Percentiles rank a stretch among this genome's conserved stretches.
Evolutionary conservation across 2,888 invertebrate species (phyloP).

Genomic region (Pardosa pseudoannulata): DNA sequence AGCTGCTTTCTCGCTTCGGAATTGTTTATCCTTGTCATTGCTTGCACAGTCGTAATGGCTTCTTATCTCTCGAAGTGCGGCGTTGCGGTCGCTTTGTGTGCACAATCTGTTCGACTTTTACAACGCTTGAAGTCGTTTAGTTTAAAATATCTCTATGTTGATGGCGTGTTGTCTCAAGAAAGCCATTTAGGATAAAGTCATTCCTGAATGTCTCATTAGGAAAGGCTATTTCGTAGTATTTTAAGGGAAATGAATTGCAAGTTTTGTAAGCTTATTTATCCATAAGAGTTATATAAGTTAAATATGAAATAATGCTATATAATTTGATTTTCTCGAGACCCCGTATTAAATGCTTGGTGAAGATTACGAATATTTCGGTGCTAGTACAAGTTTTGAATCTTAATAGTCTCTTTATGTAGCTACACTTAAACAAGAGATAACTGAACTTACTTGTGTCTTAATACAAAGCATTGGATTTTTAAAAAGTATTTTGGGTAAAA

Average conservation of each 20-base stretch:
- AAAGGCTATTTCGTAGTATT: background rate
- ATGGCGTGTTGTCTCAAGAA: conserved; percentile 10
- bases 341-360: too few relatives aligned
- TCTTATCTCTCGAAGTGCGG: conserved; percentile 13
- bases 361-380: too few relatives aligned
- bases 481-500: too few relatives aligned
- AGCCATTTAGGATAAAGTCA: background rate
- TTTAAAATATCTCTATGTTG: conserved; percentile 10
- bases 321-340: background rate
- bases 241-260: background rate
- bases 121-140: conserved; percentile 7
- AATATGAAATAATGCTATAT: background rate
- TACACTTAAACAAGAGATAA: too few relatives aligned
- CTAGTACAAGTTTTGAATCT: too few relatives aligned
- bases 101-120: conserved; percentile 5
- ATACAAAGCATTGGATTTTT: too few relatives aligned
- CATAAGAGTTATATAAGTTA: background rate
- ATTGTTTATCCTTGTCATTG: conserved; percentile 10
- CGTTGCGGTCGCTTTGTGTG: conserved; percentile 12
- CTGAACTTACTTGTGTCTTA: too few relatives aligned
- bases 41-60: background rate
- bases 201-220: conserved; percentile 8
- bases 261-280: background rate
- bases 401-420: too few relatives aligned
- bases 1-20: background rate